phyloP scores from a whole-genome alignment of 2,797 vertebrate genomes.

The Notamacropus eugenii region DNA sequence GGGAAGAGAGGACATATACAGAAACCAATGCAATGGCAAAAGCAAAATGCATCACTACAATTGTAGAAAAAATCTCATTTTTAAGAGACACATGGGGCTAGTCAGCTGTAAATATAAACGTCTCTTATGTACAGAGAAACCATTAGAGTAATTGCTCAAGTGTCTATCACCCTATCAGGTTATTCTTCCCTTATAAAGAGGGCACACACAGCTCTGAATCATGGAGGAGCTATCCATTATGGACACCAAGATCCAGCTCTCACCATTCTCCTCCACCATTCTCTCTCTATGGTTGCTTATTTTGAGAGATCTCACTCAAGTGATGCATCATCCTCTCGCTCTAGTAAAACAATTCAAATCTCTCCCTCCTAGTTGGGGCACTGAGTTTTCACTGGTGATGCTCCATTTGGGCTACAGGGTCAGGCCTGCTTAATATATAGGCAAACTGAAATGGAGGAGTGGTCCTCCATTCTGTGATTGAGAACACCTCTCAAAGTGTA shows the following conservation, averaged over 20 bases:
- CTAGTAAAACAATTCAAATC: background rate
- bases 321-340: background rate
- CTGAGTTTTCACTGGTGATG: background rate
- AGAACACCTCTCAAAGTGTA: background rate
- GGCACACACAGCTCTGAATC: background rate
- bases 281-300: background rate
- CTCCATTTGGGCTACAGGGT: background rate
- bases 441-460: background rate
- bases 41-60: background rate
- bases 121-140: background rate
- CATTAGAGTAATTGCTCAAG: background rate
- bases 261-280: background rate
- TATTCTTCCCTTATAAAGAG: background rate
- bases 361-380: background rate
- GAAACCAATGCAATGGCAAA: background rate
- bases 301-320: background rate
- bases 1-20: background rate
- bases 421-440: background rate
- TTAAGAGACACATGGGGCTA: background rate
- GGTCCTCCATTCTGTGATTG: background rate
- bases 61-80: background rate
- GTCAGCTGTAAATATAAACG: background rate
- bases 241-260: background rate
- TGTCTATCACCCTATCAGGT: background rate
- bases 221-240: background rate